Base-by-base conservation (phyloP, 2,797 vertebrate species). In the Linurgus olivaceus region DNA sequence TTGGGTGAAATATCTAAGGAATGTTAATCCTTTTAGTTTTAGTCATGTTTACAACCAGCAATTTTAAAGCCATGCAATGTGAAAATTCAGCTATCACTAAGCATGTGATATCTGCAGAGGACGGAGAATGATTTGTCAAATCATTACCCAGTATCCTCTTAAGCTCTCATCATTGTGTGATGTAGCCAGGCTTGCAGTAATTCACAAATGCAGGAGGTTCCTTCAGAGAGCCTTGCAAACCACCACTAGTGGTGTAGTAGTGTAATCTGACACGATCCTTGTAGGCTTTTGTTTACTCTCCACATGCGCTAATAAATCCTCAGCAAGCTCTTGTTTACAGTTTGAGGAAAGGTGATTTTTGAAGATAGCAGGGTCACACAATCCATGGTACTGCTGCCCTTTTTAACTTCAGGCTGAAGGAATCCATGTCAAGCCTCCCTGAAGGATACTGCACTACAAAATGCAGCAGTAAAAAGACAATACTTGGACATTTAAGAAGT, bases 11-110 rank as follows among this genome's bases (percentile, higher is more conserved):
- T 88, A 94, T 91, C 89, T 82, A 42, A 96, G 76, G 96, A 96
- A 94, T 95, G 91, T 96, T 96, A 95, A 95, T 96, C 96, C 94
- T 90, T 95, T 95, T 84, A 75, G 72, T 94, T 96, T 93, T 81
- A 94, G 87, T 76, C 40, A 11, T 93, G 85, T 95, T 96, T 96
- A 91, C 79, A 90, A 67, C 82, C 29, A 63, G n/a, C 20, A 28
- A 15, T 84, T 91, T 96, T 86, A 70, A 91, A 96, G 70, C 63
- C 70, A 47, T 81, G 50, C 55, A 77, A 86, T 45, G 33, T 66
- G 63, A 91, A 96, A 95, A 88, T 70, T 78, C 85, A 72, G 76
- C n/a, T 86, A 81, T 59, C 55, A 9, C 31, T 94, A 83, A 93
- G 67, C n/a, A 31, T 20, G n/a, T 66, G 82, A 18, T 73, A 51